phyloP scores from a whole-genome alignment of 1,140 invertebrate species.

The Papilio aristodemus region DNA sequence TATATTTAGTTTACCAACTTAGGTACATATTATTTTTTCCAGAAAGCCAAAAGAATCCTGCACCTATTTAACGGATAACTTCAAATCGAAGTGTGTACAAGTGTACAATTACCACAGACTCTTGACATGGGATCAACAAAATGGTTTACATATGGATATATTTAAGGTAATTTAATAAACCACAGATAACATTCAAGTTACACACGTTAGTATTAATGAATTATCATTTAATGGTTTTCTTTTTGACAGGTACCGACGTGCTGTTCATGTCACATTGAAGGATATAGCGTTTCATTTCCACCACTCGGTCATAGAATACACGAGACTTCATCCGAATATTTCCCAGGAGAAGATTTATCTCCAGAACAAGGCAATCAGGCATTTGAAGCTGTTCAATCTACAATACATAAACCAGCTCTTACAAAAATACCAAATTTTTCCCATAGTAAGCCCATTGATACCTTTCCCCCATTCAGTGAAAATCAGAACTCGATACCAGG shows the following conservation, averaged over 20 bases:
- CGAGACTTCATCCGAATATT: conserved; percentile 74
- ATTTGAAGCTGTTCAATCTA: conserved; percentile 70
- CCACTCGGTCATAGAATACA: conserved; percentile 73
- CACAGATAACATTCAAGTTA: not conserved
- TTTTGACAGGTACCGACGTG: conserved; percentile 86
- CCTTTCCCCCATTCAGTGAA: conserved; percentile 59
- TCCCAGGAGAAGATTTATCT: conserved; percentile 75
- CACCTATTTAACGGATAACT: conserved; percentile 89
- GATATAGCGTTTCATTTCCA: conserved; percentile 85
- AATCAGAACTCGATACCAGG: conserved; percentile 67
- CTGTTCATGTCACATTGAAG: conserved; percentile 91
- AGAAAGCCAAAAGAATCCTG: conserved; percentile 88
- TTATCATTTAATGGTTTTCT: not conserved
- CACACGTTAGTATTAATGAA: not conserved
- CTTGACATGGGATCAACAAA: conserved; percentile 89
- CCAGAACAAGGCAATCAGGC: conserved; percentile 70
- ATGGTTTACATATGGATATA: conserved; percentile 92
- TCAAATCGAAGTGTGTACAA: conserved; percentile 90
- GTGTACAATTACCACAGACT: conserved; percentile 93
- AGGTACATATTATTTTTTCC: conserved; percentile 58
- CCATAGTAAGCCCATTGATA: conserved; percentile 59
- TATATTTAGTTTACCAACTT: not conserved
- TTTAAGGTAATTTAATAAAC: conserved; percentile 84
- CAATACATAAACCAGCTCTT: conserved; percentile 59
- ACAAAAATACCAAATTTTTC: conserved; percentile 56